These are phyloP conservation scores for Myiotriccus ornatus DNA, from an alignment of 2,797 vertebrate genomes.

Conservation along the genomic window DNA sequence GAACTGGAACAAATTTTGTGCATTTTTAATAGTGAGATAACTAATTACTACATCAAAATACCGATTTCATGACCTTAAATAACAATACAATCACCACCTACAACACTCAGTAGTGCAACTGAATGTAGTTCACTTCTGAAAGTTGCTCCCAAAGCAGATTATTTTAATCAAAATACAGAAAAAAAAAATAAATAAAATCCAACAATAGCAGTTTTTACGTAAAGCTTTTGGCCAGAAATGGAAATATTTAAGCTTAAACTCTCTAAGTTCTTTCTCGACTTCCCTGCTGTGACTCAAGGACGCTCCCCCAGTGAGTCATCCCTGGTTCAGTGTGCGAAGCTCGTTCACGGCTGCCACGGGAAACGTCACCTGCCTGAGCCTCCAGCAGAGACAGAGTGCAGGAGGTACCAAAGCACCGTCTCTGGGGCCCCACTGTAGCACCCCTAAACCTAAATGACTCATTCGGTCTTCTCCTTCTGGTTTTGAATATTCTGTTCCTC, in stretches of 20 bases:
- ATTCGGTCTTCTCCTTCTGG: neutral
- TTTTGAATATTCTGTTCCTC: neutral
- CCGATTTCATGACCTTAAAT: neutral
- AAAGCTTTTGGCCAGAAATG: neutral
- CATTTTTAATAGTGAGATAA: neutral
- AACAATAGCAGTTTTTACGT: neutral
- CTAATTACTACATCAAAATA: neutral
- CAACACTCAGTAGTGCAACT: neutral
- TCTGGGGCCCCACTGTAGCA: neutral
- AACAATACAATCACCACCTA: neutral
- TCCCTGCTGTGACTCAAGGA: neutral
- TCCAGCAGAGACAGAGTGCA: neutral
- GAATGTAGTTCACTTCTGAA: neutral
- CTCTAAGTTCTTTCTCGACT: neutral
- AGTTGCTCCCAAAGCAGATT: neutral
- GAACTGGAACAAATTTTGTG: neutral
- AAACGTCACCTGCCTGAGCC: neutral
- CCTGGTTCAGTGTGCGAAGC: neutral
- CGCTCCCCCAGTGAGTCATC: neutral
- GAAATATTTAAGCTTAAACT: neutral
- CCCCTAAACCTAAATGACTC: neutral
- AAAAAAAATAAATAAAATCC: neutral
- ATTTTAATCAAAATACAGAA: neutral
- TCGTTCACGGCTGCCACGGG: fast-evolving
- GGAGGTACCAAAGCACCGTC: neutral